These are phyloP conservation scores for Aphelocoma coerulescens DNA, from an alignment of 2,113 vertebrate species.

Conservation along the genomic window DNA sequence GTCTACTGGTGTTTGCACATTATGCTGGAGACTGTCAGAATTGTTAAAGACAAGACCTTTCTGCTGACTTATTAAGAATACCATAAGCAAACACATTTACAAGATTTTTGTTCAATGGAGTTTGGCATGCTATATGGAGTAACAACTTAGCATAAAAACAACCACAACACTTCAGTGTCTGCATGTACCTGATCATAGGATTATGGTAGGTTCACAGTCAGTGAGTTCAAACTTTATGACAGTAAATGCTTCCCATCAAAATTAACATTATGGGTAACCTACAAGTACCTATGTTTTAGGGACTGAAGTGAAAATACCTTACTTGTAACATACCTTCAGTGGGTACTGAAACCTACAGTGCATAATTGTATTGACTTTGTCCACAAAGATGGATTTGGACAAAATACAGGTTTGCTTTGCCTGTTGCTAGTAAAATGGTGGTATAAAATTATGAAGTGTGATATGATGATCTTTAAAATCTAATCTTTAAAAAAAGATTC, in stretches of 20 bases:
- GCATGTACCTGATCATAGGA: not conserved
- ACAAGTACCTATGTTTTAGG: not conserved
- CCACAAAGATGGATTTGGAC: not conserved
- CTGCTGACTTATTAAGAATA: not conserved
- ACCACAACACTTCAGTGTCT: not conserved
- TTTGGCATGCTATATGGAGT: fast-evolving
- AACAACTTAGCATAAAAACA: not conserved
- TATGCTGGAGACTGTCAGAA: not conserved
- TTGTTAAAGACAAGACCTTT: not conserved
- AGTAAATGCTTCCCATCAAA: not conserved
- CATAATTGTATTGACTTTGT: not conserved
- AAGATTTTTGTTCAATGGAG: not conserved
- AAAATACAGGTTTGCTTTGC: not conserved
- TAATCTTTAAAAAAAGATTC: not conserved
- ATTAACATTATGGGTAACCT: not conserved
- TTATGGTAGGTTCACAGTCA: not conserved
- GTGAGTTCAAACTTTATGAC: not conserved
- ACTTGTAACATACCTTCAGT: not conserved
- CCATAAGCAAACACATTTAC: not conserved
- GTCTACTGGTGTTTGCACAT: not conserved
- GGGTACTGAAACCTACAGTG: not conserved
- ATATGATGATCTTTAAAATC: not conserved
- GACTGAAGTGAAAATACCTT: not conserved
- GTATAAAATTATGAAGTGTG: not conserved
- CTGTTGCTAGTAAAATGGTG: not conserved